Percentiles rank a stretch among this genome's conserved stretches.
These are phyloP conservation scores for Synergus umbraculus DNA, from an alignment of 2,888 invertebrate genomes.

Conservation along the genomic window DNA sequence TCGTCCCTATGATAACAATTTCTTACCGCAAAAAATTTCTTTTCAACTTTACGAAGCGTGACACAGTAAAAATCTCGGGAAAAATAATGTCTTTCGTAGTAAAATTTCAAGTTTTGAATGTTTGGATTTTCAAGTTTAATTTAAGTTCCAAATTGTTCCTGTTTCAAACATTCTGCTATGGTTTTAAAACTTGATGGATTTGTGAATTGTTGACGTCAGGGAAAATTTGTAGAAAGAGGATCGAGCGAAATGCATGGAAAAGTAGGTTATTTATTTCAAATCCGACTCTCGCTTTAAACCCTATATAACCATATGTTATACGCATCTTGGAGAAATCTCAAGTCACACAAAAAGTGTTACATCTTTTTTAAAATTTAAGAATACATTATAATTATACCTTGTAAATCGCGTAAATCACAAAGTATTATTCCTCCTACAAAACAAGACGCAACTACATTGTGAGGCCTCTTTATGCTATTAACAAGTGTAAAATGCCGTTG, in stretches of 20 bases:
- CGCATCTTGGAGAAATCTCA: not conserved
- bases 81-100: too few relatives aligned
- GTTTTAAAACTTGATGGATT: not conserved
- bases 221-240: not conserved
- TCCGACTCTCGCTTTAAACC: not conserved
- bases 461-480: constrained; percentile 19
- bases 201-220: not conserved
- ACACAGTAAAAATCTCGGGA: too few relatives aligned
- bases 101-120: too few relatives aligned
- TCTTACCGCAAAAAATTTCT: not conserved
- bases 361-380: constrained; percentile 1
- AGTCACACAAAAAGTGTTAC: not conserved
- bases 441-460: not conserved
- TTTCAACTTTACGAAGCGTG: not conserved
- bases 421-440: constrained; percentile 27
- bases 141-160: too few relatives aligned
- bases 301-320: not conserved
- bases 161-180: too few relatives aligned
- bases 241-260: not conserved
- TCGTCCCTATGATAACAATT: constrained; percentile 11
- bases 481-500: constrained; percentile 32
- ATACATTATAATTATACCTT: constrained; percentile 31
- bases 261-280: not conserved
- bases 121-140: too few relatives aligned
- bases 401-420: constrained; percentile 29